These are phyloP conservation scores for Epinephelus lanceolatus DNA, from an alignment of 2,113 vertebrate genomes.

Conservation along the genomic window DNA sequence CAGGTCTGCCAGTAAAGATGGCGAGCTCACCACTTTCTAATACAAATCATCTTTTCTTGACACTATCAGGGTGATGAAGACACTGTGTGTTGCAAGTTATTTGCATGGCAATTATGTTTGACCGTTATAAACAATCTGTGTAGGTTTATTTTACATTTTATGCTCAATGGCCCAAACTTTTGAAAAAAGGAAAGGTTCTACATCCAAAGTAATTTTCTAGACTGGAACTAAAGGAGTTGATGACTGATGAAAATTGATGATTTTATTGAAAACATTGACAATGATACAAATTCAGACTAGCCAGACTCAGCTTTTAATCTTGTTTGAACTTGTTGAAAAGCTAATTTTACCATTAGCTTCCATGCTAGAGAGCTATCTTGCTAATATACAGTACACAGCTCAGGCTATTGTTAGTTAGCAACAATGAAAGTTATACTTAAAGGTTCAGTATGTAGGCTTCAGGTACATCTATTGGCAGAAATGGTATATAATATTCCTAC, in stretches of 20 bases:
- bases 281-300: not conserved
- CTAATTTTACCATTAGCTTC: not conserved
- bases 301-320: not conserved
- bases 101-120: not conserved
- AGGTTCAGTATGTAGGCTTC: too few species aligned
- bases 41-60: not conserved
- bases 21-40: not conserved
- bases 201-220: too few species aligned
- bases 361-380: not conserved
- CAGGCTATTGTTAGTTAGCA: not conserved
- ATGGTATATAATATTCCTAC: too few species aligned
- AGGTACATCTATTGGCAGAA: too few species aligned
- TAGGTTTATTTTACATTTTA: not conserved
- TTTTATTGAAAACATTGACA: not conserved
- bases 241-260: not conserved
- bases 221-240: too few species aligned
- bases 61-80: not conserved
- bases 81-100: not conserved
- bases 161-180: not conserved
- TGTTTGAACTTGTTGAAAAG: not conserved
- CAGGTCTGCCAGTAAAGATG: not conserved
- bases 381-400: not conserved
- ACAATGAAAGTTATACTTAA: not conserved
- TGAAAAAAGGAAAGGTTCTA: not conserved
- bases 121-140: not conserved